phyloP scores from a whole-genome alignment of 2,888 invertebrate species.

The Cancer borealis region DNA sequence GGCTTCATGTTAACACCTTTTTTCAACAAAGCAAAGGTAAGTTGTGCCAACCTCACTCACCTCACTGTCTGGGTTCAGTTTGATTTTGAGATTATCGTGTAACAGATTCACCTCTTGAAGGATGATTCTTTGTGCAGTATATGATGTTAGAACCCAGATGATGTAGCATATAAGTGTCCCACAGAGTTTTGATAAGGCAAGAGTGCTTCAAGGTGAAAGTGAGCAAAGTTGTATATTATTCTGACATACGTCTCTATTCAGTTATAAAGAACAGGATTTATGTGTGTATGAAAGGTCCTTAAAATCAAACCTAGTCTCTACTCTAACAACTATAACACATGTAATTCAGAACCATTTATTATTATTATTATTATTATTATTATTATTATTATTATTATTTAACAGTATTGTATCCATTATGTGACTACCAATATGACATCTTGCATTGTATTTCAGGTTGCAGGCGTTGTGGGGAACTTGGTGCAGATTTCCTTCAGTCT shows the following conservation, averaged over 20 bases:
- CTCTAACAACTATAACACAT: not conserved
- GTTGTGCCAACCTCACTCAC: not conserved
- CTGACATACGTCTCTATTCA: too few relatives aligned
- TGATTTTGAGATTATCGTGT: not conserved
- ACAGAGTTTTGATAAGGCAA: too few relatives aligned
- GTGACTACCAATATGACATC: not conserved
- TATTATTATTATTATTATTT: not conserved
- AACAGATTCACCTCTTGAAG: not conserved
- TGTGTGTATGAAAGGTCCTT: too few relatives aligned
- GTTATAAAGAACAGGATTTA: too few relatives aligned
- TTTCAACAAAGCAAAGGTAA: slow-evolving; percentile 89
- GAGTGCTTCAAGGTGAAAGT: too few relatives aligned
- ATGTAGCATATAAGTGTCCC: too few relatives aligned
- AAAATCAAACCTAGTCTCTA: not conserved
- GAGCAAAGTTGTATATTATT: too few relatives aligned
- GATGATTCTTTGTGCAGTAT: not conserved
- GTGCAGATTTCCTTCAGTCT: slow-evolving; percentile 84
- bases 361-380: not conserved
- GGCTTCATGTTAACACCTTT: slow-evolving; percentile 92
- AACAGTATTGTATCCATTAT: not conserved
- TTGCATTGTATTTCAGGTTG: slow-evolving; percentile 68
- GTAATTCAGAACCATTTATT: not conserved
- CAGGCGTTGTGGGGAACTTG: slow-evolving; percentile 75
- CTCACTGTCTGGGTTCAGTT: not conserved
- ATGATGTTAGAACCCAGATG: not conserved